Evolutionary conservation across 23 tunicate species (phyloP).

Genomic region (Botrylloides violaceus): DNA sequence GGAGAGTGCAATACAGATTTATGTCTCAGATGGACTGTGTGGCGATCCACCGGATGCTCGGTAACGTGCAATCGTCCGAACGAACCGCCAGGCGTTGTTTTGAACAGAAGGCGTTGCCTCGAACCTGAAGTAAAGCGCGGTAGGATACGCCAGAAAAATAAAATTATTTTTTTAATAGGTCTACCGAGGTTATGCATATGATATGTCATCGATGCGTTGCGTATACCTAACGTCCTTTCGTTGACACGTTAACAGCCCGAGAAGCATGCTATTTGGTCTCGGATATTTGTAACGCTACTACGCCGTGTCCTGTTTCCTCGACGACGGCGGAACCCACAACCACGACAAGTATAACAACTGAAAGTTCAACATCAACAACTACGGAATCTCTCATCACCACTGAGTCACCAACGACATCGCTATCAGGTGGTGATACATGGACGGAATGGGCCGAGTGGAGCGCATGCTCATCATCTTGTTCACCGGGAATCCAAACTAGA

Average conservation of each 20-base stretch:
- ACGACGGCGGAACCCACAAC: background rate
- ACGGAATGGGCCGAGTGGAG: constrained; percentile 60
- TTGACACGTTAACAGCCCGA: background rate
- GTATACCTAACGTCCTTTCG: background rate
- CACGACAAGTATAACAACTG: background rate
- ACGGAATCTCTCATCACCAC: background rate
- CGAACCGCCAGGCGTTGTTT: background rate
- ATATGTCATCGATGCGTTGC: background rate
- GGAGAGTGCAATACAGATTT: background rate
- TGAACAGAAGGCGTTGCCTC: background rate
- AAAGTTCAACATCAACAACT: background rate
- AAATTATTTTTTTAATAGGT: background rate
- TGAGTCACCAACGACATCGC: background rate
- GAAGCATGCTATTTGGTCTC: background rate
- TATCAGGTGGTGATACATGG: constrained; percentile 16
- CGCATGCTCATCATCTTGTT: constrained; percentile 50
- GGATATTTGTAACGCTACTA: background rate
- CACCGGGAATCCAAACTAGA: constrained; percentile 33
- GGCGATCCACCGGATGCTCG: background rate
- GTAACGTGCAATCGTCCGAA: background rate
- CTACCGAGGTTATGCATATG: background rate
- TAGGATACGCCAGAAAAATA: background rate
- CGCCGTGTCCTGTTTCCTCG: background rate
- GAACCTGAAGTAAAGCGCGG: background rate
- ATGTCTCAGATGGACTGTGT: background rate